These are phyloP conservation scores for Troides helena DNA, from an alignment of 2,888 invertebrate genomes.

Conservation along the genomic window DNA sequence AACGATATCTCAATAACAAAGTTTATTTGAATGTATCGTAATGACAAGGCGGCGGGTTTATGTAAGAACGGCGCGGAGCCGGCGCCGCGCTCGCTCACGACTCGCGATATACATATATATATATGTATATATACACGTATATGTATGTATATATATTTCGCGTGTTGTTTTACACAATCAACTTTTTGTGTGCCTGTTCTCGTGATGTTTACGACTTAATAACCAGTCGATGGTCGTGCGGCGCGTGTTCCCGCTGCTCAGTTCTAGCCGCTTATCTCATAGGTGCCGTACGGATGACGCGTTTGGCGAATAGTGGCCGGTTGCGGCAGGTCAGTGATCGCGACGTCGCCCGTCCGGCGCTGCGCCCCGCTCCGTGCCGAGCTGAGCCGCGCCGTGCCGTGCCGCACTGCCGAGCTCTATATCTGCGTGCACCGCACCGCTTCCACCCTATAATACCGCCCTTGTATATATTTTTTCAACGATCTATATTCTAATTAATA, in stretches of 20 bases:
- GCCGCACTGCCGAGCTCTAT: too few relatives aligned
- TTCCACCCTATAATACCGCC: too few relatives aligned
- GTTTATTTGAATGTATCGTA: too few relatives aligned
- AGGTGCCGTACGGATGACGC: constrained; percentile 51
- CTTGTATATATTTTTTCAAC: too few relatives aligned
- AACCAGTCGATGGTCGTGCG: constrained; percentile 22
- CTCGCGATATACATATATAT: not conserved
- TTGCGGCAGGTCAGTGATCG: constrained; percentile 73
- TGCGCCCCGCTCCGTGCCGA: constrained; percentile 23
- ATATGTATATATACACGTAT: not conserved
- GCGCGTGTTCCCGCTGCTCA: constrained; percentile 30
- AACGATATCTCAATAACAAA: too few relatives aligned
- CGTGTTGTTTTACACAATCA: constrained; percentile 12
- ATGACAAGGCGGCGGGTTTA: constrained; percentile 1
- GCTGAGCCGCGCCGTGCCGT: not conserved
- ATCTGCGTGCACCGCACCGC: too few relatives aligned
- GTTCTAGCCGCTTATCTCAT: constrained; percentile 37
- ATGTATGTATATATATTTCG: constrained; percentile 2
- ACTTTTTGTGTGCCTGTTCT: constrained; percentile 20
- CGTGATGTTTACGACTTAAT: constrained; percentile 26
- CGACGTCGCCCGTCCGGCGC: constrained; percentile 50
- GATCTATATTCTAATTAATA: too few relatives aligned
- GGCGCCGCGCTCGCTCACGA: constrained; percentile 1
- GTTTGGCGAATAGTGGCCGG: constrained; percentile 48
- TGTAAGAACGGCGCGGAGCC: not conserved